Conservation (phyloP, 2,888 invertebrate genomes). For the Dynastes hyllus region DNA sequence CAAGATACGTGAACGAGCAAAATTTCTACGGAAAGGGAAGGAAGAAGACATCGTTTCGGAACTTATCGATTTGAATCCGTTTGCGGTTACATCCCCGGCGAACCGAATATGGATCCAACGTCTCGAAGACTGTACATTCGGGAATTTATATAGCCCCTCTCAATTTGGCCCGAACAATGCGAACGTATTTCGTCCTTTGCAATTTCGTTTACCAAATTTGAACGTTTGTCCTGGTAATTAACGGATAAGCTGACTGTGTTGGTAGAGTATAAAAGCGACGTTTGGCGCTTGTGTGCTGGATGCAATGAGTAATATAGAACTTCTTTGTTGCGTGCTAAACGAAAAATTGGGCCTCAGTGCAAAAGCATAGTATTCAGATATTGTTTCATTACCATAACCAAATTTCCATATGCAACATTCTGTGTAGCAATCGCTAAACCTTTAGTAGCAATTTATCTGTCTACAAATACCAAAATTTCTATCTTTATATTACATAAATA, state of each 20-base stretch:
- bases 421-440: too few relatives aligned
- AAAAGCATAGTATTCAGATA: too few relatives aligned
- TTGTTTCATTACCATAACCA: too few relatives aligned
- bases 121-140: conserved; percentile 4
- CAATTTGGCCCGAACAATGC: conserved; percentile 5
- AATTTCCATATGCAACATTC: too few relatives aligned
- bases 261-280: background rate
- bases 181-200: background rate
- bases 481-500: too few relatives aligned
- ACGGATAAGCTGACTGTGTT: background rate
- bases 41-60: conserved; percentile 8
- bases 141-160: conserved; percentile 18
- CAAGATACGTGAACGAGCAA: background rate
- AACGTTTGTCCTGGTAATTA: background rate
- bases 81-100: conserved; percentile 13
- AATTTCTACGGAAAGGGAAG: background rate
- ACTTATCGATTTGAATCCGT: conserved; percentile 23
- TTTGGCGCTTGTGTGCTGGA: too few relatives aligned
- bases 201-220: conserved; percentile 11
- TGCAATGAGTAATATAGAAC: too few relatives aligned
- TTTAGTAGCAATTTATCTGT: too few relatives aligned
- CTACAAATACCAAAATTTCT: too few relatives aligned
- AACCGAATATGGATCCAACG: conserved; percentile 2
- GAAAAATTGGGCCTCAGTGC: too few relatives aligned
- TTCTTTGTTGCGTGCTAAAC: too few relatives aligned